Evolutionary conservation across 92 coral and sea anemone species (phyloP), one percentile per base, ranked within the genome.

Genomic region (Palythoa grandis): DNA sequence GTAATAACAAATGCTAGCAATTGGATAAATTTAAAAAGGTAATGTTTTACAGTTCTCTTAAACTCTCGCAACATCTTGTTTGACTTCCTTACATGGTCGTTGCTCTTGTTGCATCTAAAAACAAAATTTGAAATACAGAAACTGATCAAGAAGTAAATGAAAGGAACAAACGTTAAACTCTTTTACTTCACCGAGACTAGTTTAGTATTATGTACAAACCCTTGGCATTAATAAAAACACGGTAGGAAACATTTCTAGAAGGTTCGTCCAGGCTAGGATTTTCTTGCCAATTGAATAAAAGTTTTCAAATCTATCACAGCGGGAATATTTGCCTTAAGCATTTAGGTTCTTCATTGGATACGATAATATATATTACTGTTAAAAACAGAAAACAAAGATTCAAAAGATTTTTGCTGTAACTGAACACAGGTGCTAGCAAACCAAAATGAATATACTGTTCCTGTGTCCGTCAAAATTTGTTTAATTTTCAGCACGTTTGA

Each of bases 251-350:
- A 15, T n/a, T 14, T 78, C 69, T 61, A 61, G 71, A 78, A 78
- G 23, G 13, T 23, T 38, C 54, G 14, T 23, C 37, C 7, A 24
- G n/a, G 3, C 23, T 17, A 39, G 20, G 13, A 78, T 20, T 19
- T 20, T 23, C 70, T 38, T 52, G 17, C n/a, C 54, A 60, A 35
- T 15, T 57, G 83, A 60, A 73, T 43, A 19, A 15, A 23, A 1
- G 78, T 39, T 43, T 58, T 19, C 39, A 23, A 60, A 38, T 11
- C 52, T 17, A 11, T 61, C 83, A 13, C 83, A 78, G 83, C 83
- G 47, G 65, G 83, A n/a, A 35, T 35, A 22, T 39, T 52, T n/a
- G 70, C 83, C 83, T 39, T 68, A 19, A 61, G 72, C 83, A 17
- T 78, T 78, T 20, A 78, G 70, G 72, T 25, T 24, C 22, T 23